A percentile compares a stretch with the other conserved stretches of the same genome.
These are phyloP conservation scores for Pemphigus obesinymphae DNA, from an alignment of 1,140 invertebrate species.

Conservation along the genomic window DNA sequence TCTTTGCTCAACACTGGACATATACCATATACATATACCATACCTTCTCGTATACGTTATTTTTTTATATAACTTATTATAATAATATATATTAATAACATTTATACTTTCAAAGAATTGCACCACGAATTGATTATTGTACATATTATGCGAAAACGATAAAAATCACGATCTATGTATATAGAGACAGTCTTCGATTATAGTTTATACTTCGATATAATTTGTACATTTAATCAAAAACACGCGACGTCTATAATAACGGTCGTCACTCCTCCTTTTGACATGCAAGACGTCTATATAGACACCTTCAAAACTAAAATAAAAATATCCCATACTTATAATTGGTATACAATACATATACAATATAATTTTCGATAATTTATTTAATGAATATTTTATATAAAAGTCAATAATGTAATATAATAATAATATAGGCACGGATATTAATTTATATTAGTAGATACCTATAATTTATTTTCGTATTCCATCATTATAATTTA, in stretches of 20 bases:
- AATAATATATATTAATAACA: too few species aligned
- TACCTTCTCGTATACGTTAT: too few species aligned
- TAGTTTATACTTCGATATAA: neutral
- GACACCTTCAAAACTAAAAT: neutral
- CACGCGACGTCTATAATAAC: neutral
- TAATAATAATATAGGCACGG: neutral
- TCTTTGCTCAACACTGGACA: too few species aligned
- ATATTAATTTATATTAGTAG: neutral
- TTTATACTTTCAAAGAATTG: too few species aligned
- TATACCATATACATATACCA: too few species aligned
- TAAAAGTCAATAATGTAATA: neutral
- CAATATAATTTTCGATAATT: neutral
- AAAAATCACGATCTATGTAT: neutral
- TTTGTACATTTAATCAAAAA: neutral
- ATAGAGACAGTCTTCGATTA: neutral
- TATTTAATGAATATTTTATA: neutral
- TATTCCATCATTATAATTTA: too few species aligned
- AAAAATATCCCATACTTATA: too few species aligned
- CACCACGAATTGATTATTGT: neutral
- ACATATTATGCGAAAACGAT: neutral
- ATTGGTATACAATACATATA: too few species aligned
- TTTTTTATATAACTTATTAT: too few species aligned
- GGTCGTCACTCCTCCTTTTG: neutral
- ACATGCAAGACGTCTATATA: conserved; percentile 30
- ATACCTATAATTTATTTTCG: too few species aligned